A percentile compares a stretch with the other conserved stretches of the same genome.
These are phyloP conservation scores for Tyto alba DNA, from an alignment of 2,113 vertebrate genomes.

Conservation along the genomic window DNA sequence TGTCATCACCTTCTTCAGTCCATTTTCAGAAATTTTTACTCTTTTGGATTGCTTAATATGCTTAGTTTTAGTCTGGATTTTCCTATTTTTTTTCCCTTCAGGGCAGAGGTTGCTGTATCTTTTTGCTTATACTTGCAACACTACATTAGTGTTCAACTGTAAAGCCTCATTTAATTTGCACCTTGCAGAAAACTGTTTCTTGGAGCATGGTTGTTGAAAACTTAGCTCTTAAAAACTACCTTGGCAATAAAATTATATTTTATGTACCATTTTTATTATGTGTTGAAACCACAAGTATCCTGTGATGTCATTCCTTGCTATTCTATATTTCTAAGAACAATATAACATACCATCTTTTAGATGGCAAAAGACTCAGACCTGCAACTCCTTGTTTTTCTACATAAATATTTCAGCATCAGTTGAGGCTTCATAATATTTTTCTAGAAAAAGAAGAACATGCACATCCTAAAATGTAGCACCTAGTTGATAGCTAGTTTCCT, in stretches of 20 bases:
- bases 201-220: neutral
- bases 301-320: neutral
- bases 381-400: neutral
- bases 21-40: neutral
- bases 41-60: neutral
- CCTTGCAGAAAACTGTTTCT: neutral
- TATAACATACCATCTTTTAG: accelerated
- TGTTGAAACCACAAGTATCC: neutral
- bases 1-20: neutral
- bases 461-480: neutral
- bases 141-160: neutral
- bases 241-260: neutral
- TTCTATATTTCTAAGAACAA: neutral
- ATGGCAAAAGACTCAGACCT: neutral
- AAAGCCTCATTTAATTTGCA: neutral
- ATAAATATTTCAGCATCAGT: neutral
- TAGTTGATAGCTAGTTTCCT: neutral
- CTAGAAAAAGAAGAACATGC: neutral
- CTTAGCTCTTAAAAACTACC: neutral
- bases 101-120: neutral
- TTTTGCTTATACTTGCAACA: neutral
- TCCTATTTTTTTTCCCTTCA: neutral
- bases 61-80: neutral
- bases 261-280: neutral
- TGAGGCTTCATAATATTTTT: neutral